phyloP scores from a whole-genome alignment of 1,140 invertebrate species.

The Pseudoatta argentina region DNA sequence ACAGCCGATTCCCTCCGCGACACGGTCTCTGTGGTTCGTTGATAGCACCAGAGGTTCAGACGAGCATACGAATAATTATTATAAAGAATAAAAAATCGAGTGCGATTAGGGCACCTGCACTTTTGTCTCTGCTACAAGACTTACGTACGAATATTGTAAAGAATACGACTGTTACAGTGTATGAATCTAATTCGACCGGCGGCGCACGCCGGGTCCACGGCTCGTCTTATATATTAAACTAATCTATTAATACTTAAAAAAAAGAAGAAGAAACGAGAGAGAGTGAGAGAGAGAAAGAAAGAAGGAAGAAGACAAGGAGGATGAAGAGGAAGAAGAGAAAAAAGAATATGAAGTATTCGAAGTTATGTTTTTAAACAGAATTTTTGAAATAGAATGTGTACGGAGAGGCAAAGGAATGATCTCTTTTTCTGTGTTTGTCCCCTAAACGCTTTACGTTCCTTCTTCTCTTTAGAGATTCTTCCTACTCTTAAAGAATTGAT shows the following conservation, averaged over 20 bases:
- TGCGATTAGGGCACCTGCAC: conserved; percentile 81
- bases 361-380: conserved; percentile 86
- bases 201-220: conserved; percentile 78
- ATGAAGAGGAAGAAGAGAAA: conserved; percentile 81
- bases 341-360: conserved; percentile 82
- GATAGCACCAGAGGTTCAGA: conserved; percentile 65
- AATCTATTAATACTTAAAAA: conserved; percentile 82
- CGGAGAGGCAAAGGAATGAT: conserved; percentile 82
- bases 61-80: conserved; percentile 67
- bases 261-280: conserved; percentile 79
- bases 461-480: neutral
- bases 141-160: conserved; percentile 85
- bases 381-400: conserved; percentile 86
- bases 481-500: neutral
- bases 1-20: conserved; percentile 27
- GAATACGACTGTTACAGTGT: conserved; percentile 84
- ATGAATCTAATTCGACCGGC: conserved; percentile 82
- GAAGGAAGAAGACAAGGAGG: conserved; percentile 76
- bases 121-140: conserved; percentile 84
- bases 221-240: conserved; percentile 84
- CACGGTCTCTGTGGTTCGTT: conserved; percentile 51
- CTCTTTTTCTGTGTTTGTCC: conserved; percentile 59
- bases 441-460: neutral
- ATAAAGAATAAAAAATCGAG: conserved; percentile 66
- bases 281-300: conserved; percentile 72